Percentiles rank a stretch among this genome's conserved stretches.
These are phyloP conservation scores for Macrosoma leucophasiata DNA, from an alignment of 2,888 invertebrate species.

Conservation along the genomic window DNA sequence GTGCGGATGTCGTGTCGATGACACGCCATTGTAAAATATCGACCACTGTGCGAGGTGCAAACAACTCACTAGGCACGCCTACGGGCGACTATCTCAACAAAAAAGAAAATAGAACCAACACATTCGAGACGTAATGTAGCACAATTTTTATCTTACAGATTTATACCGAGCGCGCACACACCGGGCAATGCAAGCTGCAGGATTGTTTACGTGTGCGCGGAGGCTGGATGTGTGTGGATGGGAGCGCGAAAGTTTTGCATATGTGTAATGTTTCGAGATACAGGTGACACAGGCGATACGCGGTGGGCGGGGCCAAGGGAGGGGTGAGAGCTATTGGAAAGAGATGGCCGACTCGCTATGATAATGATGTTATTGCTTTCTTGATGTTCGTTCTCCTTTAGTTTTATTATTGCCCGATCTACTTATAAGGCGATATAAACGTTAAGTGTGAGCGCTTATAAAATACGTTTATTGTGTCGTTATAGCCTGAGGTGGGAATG, in stretches of 20 bases:
- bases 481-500: constrained; percentile 54
- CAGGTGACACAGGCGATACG: constrained; percentile 73
- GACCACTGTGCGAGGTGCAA: constrained; percentile 71
- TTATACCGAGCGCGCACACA: constrained; percentile 43
- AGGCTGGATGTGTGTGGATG: constrained; percentile 46
- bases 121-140: constrained; percentile 56
- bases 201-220: constrained; percentile 32
- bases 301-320: constrained; percentile 66
- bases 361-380: constrained; percentile 76
- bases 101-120: constrained; percentile 50
- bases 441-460: constrained; percentile 71
- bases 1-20: constrained; percentile 49
- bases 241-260: constrained; percentile 73
- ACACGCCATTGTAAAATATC: constrained; percentile 61
- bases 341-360: constrained; percentile 73
- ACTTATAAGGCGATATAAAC: constrained; percentile 74
- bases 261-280: constrained; percentile 76
- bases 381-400: constrained; percentile 70
- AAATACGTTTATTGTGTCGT: constrained; percentile 72
- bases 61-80: constrained; percentile 72
- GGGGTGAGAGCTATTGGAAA: constrained; percentile 72
- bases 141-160: constrained; percentile 74
- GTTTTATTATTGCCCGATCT: constrained; percentile 74
- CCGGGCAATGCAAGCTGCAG: constrained; percentile 24
- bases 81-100: constrained; percentile 56